Conservation (phyloP, 2,888 invertebrate genomes). For the Tetragnatha montana region DNA sequence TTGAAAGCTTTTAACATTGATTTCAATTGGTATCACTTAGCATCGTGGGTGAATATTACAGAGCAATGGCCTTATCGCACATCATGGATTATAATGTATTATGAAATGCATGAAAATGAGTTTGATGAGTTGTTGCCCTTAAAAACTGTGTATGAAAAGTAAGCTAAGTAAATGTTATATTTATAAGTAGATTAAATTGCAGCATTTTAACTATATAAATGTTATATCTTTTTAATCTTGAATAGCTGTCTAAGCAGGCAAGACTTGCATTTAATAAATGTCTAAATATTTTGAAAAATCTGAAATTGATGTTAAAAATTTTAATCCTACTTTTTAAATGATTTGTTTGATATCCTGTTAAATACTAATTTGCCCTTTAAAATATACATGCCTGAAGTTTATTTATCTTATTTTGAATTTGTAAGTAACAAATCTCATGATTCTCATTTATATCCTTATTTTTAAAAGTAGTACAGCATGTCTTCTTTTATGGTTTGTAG, state of each 20-base stretch:
- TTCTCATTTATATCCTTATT: no score
- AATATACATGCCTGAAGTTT: neutral
- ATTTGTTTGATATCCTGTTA: no score
- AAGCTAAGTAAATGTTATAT: slow-evolving; percentile 75
- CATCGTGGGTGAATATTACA: slow-evolving; percentile 98
- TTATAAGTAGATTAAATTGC: neutral
- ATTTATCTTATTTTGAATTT: neutral
- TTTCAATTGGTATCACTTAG: slow-evolving; percentile 98
- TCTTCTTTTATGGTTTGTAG: no score
- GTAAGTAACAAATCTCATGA: neutral
- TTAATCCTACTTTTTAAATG: no score
- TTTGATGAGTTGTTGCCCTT: slow-evolving; percentile 90
- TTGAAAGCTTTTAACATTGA: slow-evolving; percentile 99
- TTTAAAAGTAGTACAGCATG: no score
- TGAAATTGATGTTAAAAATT: no score
- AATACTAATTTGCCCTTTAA: neutral
- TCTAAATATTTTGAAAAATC: no score
- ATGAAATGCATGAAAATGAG: slow-evolving; percentile 90
- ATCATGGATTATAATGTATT: slow-evolving; percentile 97
- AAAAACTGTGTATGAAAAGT: slow-evolving; percentile 95
- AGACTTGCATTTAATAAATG: no score
- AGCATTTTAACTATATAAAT: no score
- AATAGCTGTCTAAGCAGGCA: no score
- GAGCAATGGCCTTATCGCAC: slow-evolving; percentile 99
- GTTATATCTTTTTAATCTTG: no score